Percentiles rank a stretch among this genome's conserved stretches.
phyloP scores from a whole-genome alignment of 2,797 vertebrate species.

The Rhabdomys pumilio region DNA sequence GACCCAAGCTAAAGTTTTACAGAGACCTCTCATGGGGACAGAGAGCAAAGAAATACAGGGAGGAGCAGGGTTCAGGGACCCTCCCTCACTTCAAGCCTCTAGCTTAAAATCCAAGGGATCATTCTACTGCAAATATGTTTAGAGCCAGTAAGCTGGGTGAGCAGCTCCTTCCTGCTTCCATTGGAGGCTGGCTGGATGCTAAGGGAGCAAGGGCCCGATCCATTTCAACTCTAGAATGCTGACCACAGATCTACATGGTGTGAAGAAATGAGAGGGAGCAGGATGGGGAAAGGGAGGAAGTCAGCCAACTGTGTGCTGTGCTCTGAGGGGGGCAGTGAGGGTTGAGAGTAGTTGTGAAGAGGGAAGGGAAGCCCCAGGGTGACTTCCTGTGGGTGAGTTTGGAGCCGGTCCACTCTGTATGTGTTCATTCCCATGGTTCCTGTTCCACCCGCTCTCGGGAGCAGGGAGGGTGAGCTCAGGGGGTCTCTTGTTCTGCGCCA shows the following conservation, averaged over 20 bases:
- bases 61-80: background rate
- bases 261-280: conserved; percentile 2
- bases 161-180: conserved; percentile 3
- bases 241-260: background rate
- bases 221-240: background rate
- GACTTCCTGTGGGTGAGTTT: background rate
- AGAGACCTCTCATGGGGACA: background rate
- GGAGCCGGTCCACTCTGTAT: background rate
- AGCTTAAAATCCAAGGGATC: background rate
- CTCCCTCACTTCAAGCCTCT: conserved; percentile 26
- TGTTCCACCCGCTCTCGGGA: background rate
- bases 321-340: background rate
- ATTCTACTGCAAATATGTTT: background rate
- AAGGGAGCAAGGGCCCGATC: background rate
- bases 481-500: conserved; percentile 13
- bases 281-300: background rate
- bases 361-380: background rate
- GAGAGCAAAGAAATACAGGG: background rate
- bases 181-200: background rate
- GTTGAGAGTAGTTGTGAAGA: background rate
- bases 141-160: conserved; percentile 13
- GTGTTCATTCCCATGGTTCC: background rate
- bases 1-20: background rate
- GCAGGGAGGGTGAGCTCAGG: background rate
- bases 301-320: background rate